A percentile compares a stretch with the other conserved stretches of the same genome.
Conservation (phyloP, 2,888 invertebrate genomes). For the Furcula furcula region DNA sequence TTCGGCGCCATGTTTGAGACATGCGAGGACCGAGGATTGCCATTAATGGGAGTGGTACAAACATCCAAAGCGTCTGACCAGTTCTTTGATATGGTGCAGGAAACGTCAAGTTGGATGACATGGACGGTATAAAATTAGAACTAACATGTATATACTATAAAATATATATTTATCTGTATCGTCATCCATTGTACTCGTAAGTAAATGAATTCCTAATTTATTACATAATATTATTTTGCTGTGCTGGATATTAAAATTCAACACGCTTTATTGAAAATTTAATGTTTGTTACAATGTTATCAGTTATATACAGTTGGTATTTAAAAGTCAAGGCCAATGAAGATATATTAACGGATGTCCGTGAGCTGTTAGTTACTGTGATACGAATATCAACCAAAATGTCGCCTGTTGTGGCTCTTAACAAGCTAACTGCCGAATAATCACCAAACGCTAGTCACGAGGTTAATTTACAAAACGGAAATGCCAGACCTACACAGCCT, state of each 20-base stretch:
- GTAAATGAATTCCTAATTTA: too few relatives aligned
- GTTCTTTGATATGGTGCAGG: constrained; percentile 24
- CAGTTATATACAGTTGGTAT: too few relatives aligned
- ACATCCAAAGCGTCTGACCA: constrained; percentile 14
- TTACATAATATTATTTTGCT: too few relatives aligned
- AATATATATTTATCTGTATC: too few relatives aligned
- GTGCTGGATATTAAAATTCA: too few relatives aligned
- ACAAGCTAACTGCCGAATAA: constrained; percentile 1
- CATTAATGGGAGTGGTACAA: constrained; percentile 9
- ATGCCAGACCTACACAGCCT: constrained; percentile 46
- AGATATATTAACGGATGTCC: constrained; percentile 15
- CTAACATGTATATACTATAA: not conserved
- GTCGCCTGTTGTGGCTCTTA: not conserved
- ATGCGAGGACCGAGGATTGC: constrained; percentile 6
- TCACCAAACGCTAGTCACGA: constrained; percentile 16
- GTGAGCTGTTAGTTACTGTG: constrained; percentile 1
- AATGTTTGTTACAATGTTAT: too few relatives aligned
- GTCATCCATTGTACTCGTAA: too few relatives aligned
- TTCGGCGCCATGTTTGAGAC: constrained; percentile 4
- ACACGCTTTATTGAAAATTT: too few relatives aligned
- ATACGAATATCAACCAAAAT: not conserved
- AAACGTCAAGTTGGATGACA: constrained; percentile 10
- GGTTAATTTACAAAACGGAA: constrained; percentile 37
- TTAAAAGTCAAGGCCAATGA: constrained; percentile 9
- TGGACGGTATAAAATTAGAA: not conserved